phyloP scores from a whole-genome alignment of 2,113 vertebrate species.

The Corythornis vintsioides region DNA sequence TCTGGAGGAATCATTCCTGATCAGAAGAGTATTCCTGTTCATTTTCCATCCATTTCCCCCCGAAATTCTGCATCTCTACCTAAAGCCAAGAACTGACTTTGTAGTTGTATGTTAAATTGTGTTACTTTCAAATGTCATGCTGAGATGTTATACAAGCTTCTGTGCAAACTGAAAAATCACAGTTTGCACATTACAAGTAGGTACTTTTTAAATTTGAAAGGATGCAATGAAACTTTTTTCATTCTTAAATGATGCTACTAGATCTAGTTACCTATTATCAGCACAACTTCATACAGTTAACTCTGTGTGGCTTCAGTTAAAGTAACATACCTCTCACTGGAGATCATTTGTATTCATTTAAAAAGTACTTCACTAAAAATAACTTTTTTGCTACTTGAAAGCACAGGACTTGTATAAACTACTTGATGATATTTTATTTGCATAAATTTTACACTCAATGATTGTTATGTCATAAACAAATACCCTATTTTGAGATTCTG shows the following conservation, averaged over 20 bases:
- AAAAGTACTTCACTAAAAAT: background rate
- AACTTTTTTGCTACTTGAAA: background rate
- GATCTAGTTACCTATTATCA: background rate
- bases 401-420: background rate
- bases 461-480: background rate
- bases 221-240: background rate
- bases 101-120: rapidly evolving
- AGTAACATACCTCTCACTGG: background rate
- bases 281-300: background rate
- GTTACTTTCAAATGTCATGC: background rate
- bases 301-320: background rate
- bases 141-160: background rate
- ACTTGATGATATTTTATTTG: background rate
- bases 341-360: background rate
- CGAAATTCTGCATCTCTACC: background rate
- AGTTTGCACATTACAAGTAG: background rate
- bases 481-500: background rate
- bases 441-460: background rate
- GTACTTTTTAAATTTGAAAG: background rate
- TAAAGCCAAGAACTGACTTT: background rate
- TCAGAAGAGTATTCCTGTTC: background rate
- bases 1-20: background rate
- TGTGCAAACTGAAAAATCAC: background rate
- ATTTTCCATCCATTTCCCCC: background rate
- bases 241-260: background rate